phyloP scores from a whole-genome alignment of 1,140 invertebrate genomes.

The Aphelinus certus region DNA sequence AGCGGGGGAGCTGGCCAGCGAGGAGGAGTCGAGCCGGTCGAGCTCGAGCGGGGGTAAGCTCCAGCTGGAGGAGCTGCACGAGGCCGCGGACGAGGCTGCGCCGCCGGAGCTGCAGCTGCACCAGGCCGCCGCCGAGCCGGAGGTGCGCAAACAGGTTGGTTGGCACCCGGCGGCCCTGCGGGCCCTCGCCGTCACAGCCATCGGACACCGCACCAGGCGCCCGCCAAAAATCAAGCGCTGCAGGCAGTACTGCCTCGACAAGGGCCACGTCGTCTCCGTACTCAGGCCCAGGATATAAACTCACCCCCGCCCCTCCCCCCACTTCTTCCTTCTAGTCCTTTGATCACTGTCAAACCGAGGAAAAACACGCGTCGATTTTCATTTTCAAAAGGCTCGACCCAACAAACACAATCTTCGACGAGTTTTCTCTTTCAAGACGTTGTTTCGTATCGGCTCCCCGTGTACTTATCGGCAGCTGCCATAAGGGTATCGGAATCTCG shows the following conservation, averaged over 20 bases:
- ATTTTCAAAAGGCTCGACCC: too few relatives aligned
- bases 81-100: too few relatives aligned
- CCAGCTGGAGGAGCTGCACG: constrained; percentile 42
- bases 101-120: background rate
- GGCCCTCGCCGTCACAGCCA: constrained; percentile 44
- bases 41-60: constrained; percentile 24
- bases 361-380: too few relatives aligned
- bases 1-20: background rate
- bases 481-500: too few relatives aligned
- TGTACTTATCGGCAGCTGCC: too few relatives aligned
- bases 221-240: background rate
- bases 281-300: constrained; percentile 34
- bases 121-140: constrained; percentile 51
- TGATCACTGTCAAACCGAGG: too few relatives aligned
- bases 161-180: constrained; percentile 49
- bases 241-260: background rate
- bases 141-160: constrained; percentile 65
- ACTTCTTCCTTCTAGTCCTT: background rate
- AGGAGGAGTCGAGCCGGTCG: background rate
- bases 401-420: too few relatives aligned
- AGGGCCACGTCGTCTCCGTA: background rate
- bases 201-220: constrained; percentile 19
- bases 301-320: background rate
- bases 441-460: background rate
- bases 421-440: too few relatives aligned